Evolutionary conservation across 2,113 vertebrate genomes (phyloP), one percentile per base, ranked within the genome.

Genomic region (Romanogobio albipinnatus): DNA sequence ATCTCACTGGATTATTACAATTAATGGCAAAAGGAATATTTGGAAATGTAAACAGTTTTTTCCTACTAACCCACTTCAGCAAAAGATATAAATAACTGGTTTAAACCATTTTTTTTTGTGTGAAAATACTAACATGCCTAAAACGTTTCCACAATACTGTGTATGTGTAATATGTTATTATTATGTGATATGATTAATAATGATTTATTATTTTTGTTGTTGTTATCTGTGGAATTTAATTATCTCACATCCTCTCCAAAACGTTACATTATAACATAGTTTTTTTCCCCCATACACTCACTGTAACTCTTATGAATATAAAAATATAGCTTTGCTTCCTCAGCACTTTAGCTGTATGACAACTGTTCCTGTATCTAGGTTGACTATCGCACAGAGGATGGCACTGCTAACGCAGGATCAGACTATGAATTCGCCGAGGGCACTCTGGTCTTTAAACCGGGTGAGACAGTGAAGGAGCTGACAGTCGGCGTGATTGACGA

Each of bases 341-440:
- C 33, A 76, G 10, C 51, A 61, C 29, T 76, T 45, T 39, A 49
- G 64, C 49, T 74, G 39, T 39, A 45, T 71, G 5, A 22, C 36
- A 43, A n/a, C 68, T 76, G 43, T 76, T 1, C 22, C 85, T 83
- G 17, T 82, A 33, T 70, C 85, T 86, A 95, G 94, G 95, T 96
- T 85, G 95, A 96, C 88, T 96, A 95, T 87, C 93, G 95, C 9
- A 96, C 96, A 0, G 96, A 96, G 87, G 96, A 96, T 6, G 95
- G 93, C 0, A 95, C 95, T 0, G 96, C 96, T 61, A 96, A 95
- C 1, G 96, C 96, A 0, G 96, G 96, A 75, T 96, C 96, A 0
- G 96, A 96, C 86, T 96, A 96, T 3, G 95, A 96, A 86, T 95
- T 95, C 19, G 94, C 95, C 0, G 95, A 96, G 86, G 95, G 96